Evolutionary conservation across 1,140 invertebrate genomes (phyloP).

Genomic region (Euura lappo): DNA sequence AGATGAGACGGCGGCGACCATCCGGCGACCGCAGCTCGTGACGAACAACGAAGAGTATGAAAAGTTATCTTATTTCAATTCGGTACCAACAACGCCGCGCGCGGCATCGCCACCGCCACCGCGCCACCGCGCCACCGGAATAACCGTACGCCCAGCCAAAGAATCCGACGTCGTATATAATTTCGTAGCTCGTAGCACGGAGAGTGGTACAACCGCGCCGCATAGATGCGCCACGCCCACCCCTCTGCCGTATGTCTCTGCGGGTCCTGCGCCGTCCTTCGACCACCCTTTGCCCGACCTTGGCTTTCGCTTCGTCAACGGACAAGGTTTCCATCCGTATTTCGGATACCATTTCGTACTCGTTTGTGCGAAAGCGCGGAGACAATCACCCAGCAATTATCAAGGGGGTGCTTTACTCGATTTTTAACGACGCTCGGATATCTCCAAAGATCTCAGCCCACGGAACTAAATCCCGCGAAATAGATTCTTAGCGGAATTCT

Average conservation of each 20-base stretch:
- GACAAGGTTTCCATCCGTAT: no score
- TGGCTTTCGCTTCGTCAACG: not conserved
- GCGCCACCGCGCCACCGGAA: slow-evolving; percentile 18
- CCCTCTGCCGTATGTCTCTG: not conserved
- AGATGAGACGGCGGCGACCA: slow-evolving; percentile 52
- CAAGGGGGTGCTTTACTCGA: no score
- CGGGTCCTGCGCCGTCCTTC: slow-evolving; percentile 5
- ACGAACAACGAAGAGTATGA: slow-evolving; percentile 43
- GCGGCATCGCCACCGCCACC: slow-evolving; percentile 24
- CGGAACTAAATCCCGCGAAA: no score
- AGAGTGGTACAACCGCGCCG: slow-evolving; percentile 8
- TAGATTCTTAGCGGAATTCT: no score
- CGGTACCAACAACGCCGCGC: slow-evolving; percentile 4
- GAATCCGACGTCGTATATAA: slow-evolving; percentile 40
- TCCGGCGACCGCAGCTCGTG: slow-evolving; percentile 52
- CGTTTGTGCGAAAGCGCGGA: no score
- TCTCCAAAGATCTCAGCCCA: no score
- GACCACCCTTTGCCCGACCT: not conserved
- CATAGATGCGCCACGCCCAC: slow-evolving; percentile 6
- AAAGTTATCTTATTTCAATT: slow-evolving; percentile 49
- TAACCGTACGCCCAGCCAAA: slow-evolving; percentile 30
- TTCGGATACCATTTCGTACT: no score
- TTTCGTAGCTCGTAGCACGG: slow-evolving; percentile 43
- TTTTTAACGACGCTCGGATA: no score
- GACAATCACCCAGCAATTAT: no score